These are phyloP conservation scores for Ceratina australensis DNA, from an alignment of 1,140 invertebrate species.

Conservation along the genomic window DNA sequence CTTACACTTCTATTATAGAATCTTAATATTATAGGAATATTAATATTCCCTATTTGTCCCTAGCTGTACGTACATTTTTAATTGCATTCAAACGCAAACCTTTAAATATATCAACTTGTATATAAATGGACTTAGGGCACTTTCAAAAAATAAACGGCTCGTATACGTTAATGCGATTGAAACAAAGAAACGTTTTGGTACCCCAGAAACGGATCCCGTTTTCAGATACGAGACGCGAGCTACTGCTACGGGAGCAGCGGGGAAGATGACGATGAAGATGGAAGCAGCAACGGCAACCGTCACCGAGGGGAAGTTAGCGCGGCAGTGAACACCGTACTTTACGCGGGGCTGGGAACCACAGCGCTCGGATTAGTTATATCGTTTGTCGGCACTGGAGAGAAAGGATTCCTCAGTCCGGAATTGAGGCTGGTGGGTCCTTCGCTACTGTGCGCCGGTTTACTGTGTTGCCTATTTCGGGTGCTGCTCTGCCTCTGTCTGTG, in stretches of 20 bases:
- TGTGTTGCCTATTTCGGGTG: constrained; percentile 82
- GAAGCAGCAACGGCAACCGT: constrained; percentile 67
- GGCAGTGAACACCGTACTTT: constrained; percentile 88
- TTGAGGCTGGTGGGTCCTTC: constrained; percentile 90
- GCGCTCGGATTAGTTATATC: constrained; percentile 91
- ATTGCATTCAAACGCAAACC: too few species aligned
- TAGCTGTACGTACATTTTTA: too few species aligned
- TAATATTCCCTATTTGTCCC: too few species aligned
- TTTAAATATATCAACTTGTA: too few species aligned
- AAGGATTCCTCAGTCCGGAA: constrained; percentile 92
- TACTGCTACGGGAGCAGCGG: constrained; percentile 84
- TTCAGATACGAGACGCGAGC: constrained; percentile 87
- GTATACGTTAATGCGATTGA: not conserved
- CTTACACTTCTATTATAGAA: too few species aligned
- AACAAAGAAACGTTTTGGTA: not conserved
- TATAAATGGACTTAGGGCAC: too few species aligned
- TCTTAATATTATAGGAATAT: too few species aligned
- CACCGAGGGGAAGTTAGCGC: constrained; percentile 82
- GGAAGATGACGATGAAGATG: constrained; percentile 81
- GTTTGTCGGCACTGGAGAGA: constrained; percentile 93
- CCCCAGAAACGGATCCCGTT: not conserved
- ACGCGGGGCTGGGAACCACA: constrained; percentile 90
- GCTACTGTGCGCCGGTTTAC: constrained; percentile 82
- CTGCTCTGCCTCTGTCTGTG: constrained; percentile 83
- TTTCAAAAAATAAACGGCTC: too few species aligned